Base-by-base conservation (phyloP, 2,888 invertebrate species). In the Blastobasis adustella region DNA sequence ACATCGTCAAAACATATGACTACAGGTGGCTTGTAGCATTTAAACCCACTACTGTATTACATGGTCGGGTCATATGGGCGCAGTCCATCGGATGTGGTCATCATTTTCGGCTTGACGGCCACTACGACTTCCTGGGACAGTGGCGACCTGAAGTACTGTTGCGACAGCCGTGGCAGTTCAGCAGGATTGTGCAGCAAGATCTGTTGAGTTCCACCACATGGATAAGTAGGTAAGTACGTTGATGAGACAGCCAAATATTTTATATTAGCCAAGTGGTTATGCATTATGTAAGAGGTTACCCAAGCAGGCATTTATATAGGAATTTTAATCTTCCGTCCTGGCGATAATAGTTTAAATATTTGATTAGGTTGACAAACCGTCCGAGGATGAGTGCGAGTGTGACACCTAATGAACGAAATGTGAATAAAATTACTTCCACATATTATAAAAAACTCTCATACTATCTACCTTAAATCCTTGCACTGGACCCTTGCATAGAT, bases 41-140 rank as follows among this genome's bases (percentile, higher is more conserved):
- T 3, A 23, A 23, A 23, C 23, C 23, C 23, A 23, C 23, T 3
- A 23, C 23, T 23, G 23, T 23, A n/a, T 59, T 59, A 78, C 89
- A 82, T 81, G 40, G 87, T 79, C 0, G 93, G 91, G 50, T 90
- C 89, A 58, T 94, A 94, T 50, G 90, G 88, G 60, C 82, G 86
- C 5, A 94, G 76, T 36, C 92, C 92, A 51, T 90, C 90, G 0
- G 93, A 92, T 4, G 94, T 94, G 4, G 93, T 93, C 85, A 94
- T 93, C 90, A 94, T 93, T 71, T 93, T 93, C 0, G 94, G 94
- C 69, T 92, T 92, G 9, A 94, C 91, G 0, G 92, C 91, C 1
- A 93, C 92, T 1, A 93, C 89, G 0, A 94, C 90, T 74, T 94
- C 93, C 68, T 93, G 93, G 52, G 92, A 91, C 53, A 93, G 76